Conservation (phyloP, 1,140 invertebrate genomes). For the Hyles euphorbiae region DNA sequence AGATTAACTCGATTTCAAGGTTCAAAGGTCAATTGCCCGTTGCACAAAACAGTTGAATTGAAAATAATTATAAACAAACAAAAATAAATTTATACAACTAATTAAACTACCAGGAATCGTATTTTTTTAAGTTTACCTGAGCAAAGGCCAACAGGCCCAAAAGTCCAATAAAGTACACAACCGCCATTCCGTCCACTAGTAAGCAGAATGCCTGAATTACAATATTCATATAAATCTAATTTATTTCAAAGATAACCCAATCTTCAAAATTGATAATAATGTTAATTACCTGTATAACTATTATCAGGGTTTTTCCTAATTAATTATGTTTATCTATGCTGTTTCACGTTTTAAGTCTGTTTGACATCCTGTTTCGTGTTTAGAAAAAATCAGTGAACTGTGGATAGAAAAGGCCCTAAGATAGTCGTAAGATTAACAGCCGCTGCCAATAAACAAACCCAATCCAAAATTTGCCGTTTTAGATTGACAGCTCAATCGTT, state of each 20-base stretch:
- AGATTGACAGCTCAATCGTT: too few relatives aligned
- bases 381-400: not conserved
- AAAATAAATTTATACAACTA: too few relatives aligned
- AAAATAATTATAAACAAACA: too few relatives aligned
- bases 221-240: not conserved
- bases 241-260: slow-evolving; percentile 1
- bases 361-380: not conserved
- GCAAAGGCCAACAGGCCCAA: slow-evolving; percentile 12
- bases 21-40: too few relatives aligned
- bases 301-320: not conserved
- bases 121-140: slow-evolving; percentile 10
- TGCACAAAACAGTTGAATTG: too few relatives aligned
- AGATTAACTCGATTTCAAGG: too few relatives aligned
- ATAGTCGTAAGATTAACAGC: too few relatives aligned
- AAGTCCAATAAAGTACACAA: slow-evolving; percentile 10
- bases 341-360: not conserved
- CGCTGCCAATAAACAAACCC: too few relatives aligned
- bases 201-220: not conserved
- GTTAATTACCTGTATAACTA: not conserved
- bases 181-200: slow-evolving; percentile 13
- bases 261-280: not conserved
- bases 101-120: too few relatives aligned
- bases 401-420: too few relatives aligned
- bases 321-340: not conserved
- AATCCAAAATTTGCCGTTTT: too few relatives aligned